Conservation (phyloP, 1,140 invertebrate species). For the Drepana arcuata region DNA sequence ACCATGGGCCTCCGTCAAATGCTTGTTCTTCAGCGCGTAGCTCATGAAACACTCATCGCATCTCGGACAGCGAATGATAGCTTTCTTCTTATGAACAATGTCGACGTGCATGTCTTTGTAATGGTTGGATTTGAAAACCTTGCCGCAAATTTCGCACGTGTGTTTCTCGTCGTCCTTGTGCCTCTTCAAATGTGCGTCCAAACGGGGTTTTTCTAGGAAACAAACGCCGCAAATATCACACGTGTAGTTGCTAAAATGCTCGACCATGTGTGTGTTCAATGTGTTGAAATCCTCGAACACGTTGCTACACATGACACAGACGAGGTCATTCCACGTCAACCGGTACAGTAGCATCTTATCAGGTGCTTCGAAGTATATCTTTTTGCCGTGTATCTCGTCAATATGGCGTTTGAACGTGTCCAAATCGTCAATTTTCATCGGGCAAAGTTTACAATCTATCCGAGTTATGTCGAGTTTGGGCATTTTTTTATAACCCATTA, state of each 20-base stretch:
- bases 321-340: slow-evolving; percentile 55
- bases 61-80: slow-evolving; percentile 50
- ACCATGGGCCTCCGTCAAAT: slow-evolving; percentile 55
- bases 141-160: slow-evolving; percentile 58
- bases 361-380: slow-evolving; percentile 54
- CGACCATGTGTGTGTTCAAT: slow-evolving; percentile 55
- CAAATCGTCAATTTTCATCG: slow-evolving; percentile 48
- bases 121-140: slow-evolving; percentile 60
- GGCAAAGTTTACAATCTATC: slow-evolving; percentile 53
- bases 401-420: slow-evolving; percentile 52
- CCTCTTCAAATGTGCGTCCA: slow-evolving; percentile 52
- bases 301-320: slow-evolving; percentile 57
- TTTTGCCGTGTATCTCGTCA: slow-evolving; percentile 45
- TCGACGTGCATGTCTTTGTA: slow-evolving; percentile 63
- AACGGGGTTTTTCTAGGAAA: slow-evolving; percentile 47
- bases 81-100: slow-evolving; percentile 60
- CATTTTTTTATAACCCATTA: slow-evolving; percentile 62
- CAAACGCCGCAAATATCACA: slow-evolving; percentile 60
- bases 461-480: slow-evolving; percentile 59
- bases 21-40: slow-evolving; percentile 56
- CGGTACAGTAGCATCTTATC: slow-evolving; percentile 49
- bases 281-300: slow-evolving; percentile 61
- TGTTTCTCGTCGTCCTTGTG: slow-evolving; percentile 53
- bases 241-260: slow-evolving; percentile 58
- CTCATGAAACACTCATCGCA: slow-evolving; percentile 64